Percentiles rank a stretch among this genome's conserved stretches.
Conservation (phyloP, 1,140 invertebrate genomes). For the Atta colombica region DNA sequence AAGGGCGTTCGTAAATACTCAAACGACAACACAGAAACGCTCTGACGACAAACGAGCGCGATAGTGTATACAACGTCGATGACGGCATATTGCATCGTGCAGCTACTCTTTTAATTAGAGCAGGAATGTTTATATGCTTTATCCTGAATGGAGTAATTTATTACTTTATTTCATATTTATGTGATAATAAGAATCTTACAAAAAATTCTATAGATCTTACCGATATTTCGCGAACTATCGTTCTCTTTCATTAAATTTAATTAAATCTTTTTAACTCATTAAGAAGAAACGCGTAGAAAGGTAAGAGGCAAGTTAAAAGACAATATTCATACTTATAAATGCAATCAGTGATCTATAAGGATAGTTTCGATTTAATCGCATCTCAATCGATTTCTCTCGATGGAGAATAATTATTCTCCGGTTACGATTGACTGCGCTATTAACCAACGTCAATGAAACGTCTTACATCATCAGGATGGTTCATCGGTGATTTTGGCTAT, state of each 20-base stretch:
- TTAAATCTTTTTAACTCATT: neutral
- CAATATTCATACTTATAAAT: neutral
- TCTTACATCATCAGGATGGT: slow-evolving; percentile 44
- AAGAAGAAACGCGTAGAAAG: neutral
- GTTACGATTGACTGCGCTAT: slow-evolving; percentile 27
- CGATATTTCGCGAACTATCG: neutral
- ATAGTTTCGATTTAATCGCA: neutral
- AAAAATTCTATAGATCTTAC: too few species aligned
- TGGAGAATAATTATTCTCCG: slow-evolving; percentile 41
- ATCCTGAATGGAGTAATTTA: neutral
- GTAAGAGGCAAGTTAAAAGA: neutral
- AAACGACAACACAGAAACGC: slow-evolving; percentile 34
- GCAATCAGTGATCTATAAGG: neutral
- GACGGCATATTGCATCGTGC: neutral
- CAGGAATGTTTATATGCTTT: slow-evolving; percentile 16
- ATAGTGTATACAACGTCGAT: slow-evolving; percentile 3
- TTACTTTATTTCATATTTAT: neutral
- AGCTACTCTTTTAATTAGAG: slow-evolving; percentile 42
- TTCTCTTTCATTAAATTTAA: slow-evolving; percentile 11
- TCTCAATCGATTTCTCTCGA: neutral
- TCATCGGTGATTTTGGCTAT: neutral
- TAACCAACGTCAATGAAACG: slow-evolving; percentile 38
- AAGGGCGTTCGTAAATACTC: slow-evolving; percentile 48
- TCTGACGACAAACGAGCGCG: slow-evolving; percentile 42
- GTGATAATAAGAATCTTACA: too few species aligned